Base-by-base conservation (phyloP, 2,113 vertebrate species). In the Nyctibius bracteatus region DNA sequence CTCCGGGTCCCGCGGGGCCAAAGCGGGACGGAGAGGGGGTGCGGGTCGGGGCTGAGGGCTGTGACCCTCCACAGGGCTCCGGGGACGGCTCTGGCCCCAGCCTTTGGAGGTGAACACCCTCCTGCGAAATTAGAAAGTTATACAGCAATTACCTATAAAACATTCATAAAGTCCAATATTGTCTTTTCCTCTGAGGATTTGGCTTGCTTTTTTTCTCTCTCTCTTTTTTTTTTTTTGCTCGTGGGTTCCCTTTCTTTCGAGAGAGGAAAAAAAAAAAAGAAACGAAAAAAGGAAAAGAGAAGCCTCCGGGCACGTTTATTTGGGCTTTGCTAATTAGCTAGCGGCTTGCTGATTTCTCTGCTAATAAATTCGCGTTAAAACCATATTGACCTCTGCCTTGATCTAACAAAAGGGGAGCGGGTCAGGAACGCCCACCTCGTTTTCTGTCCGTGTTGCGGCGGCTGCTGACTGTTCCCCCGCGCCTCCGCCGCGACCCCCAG, bases 261-360 rank as follows among this genome's bases (percentile, higher is more conserved):
- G 47, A 51, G 9, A 83, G 39, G 44, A 57, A 14, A 1, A 0
- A 2, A 5, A 21, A 30, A 22, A 20, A 3, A 30, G 44, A 65
- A 6, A 1, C 27, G 3, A 14, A 43, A 91, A 83, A 70, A 66
- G 15, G 83, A 95, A 93, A 95, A 90, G 75, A 92, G 80, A 97
- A 92, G 98, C 98, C 98, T 97, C 93, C 4, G 97, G 98, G 98
- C 97, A 81, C 97, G 96, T 98, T 97, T 98, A 97, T 98, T 98
- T 98, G 97, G 98, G 96, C 97, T 98, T 97, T 97, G 96, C 97
- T 98, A 98, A 98, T 99, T 98, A 98, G 97, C 47, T 95, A 98
- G 98, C 68, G 94, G 91, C 96, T 98, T 98, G 96, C 97, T 98
- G 98, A 98, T 98, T 98, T 97, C 94, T 95, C 87, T 96, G 96